Evolutionary conservation across 2,888 invertebrate species (phyloP).

Genomic region (Andrena camellia): DNA sequence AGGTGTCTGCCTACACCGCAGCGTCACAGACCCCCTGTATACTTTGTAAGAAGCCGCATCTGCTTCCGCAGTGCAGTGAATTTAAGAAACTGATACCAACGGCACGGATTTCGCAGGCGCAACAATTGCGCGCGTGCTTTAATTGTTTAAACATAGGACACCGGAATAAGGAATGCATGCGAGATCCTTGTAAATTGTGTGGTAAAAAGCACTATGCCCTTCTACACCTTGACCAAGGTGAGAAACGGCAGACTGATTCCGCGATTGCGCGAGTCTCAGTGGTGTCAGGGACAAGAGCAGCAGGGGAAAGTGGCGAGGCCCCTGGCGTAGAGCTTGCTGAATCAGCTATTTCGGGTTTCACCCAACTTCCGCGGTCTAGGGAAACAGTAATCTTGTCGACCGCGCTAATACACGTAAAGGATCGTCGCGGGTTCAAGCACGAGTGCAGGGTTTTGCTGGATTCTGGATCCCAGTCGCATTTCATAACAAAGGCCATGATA

Average conservation of each 20-base stretch:
- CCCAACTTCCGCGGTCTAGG: background rate
- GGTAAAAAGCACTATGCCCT: background rate
- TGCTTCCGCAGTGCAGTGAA: background rate
- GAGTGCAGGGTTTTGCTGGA: background rate
- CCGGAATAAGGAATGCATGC: background rate
- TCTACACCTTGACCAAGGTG: background rate
- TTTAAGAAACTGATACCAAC: background rate
- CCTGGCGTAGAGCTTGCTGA: background rate
- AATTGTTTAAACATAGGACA: background rate
- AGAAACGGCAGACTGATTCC: background rate
- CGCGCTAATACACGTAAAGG: background rate
- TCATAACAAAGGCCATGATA: background rate
- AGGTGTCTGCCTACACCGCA: background rate
- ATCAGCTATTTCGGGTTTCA: background rate
- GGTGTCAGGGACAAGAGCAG: background rate
- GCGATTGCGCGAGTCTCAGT: no score
- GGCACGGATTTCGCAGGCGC: background rate
- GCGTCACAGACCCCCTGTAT: background rate
- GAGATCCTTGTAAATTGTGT: background rate
- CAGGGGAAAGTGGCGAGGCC: no score
- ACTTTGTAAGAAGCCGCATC: background rate
- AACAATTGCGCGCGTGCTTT: constrained; percentile 1
- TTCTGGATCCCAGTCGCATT: background rate
- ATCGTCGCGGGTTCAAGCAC: background rate
- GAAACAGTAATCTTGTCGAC: background rate